Percentiles rank a stretch among this genome's conserved stretches.
Conservation (phyloP, 1,140 invertebrate species). For the Formica exsecta region DNA sequence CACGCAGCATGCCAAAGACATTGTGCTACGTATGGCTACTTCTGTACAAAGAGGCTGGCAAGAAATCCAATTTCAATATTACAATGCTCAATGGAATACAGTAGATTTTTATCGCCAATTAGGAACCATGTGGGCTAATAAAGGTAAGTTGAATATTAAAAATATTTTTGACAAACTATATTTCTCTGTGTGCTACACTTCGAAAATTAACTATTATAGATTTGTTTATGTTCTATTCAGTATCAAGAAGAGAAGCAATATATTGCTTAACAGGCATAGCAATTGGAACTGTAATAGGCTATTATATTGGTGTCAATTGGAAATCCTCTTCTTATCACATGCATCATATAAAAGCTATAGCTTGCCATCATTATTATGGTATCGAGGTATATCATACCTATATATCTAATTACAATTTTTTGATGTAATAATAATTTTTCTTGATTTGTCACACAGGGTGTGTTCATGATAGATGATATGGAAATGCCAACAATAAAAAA, state of each 20-base stretch:
- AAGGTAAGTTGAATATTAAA: constrained; percentile 77
- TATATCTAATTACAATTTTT: constrained; percentile 16
- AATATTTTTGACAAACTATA: constrained; percentile 59
- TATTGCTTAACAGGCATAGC: constrained; percentile 86
- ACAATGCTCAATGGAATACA: constrained; percentile 78
- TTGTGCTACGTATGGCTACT: constrained; percentile 74
- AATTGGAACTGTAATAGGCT: constrained; percentile 86
- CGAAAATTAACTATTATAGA: constrained; percentile 26
- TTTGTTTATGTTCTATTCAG: constrained; percentile 76
- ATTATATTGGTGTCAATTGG: constrained; percentile 83
- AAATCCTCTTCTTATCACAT: constrained; percentile 79
- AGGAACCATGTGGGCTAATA: constrained; percentile 67
- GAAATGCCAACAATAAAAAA: constrained; percentile 87
- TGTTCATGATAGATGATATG: constrained; percentile 87
- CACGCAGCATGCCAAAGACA: constrained; percentile 80
- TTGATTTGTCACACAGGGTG: constrained; percentile 82
- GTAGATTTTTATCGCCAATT: constrained; percentile 80
- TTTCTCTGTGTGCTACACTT: constrained; percentile 28
- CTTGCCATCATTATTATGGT: constrained; percentile 87
- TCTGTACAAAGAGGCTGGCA: constrained; percentile 79
- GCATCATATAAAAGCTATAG: constrained; percentile 87
- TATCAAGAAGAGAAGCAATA: constrained; percentile 85
- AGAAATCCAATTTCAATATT: constrained; percentile 79
- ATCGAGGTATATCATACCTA: constrained; percentile 84
- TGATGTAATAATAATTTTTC: constrained; percentile 3